Evolutionary conservation across 2,113 vertebrate genomes (phyloP).

Genomic region (Rhipidura dahli): DNA sequence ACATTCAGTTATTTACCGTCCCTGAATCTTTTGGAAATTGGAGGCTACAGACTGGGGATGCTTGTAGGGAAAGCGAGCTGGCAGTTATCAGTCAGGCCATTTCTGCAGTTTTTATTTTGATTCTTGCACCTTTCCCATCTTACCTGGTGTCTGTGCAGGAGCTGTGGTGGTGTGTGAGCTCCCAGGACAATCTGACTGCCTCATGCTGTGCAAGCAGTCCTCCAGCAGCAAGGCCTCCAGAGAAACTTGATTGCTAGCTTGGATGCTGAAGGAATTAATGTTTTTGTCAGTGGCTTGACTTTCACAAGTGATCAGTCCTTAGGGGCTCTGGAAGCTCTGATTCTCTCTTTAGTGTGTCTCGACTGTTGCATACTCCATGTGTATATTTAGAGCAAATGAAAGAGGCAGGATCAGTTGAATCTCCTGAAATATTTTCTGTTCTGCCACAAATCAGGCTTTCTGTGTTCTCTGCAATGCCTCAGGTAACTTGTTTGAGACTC

Average conservation of each 20-base stretch:
- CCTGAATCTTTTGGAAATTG: not conserved
- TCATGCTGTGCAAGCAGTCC: not conserved
- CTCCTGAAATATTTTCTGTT: not conserved
- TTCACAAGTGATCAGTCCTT: not conserved
- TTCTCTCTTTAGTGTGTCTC: not conserved
- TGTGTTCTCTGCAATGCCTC: not conserved
- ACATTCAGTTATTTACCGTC: not conserved
- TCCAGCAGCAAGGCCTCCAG: not conserved
- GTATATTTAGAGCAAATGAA: slow-evolving; percentile 6
- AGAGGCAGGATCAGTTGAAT: not conserved
- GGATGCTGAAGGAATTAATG: not conserved
- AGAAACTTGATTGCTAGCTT: not conserved
- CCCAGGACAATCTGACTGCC: not conserved
- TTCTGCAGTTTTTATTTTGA: not conserved
- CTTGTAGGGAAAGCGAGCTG: not conserved
- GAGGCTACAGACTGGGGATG: not conserved
- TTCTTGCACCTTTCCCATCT: not conserved
- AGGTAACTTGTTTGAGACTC: slow-evolving; percentile 14
- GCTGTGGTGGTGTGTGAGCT: not conserved
- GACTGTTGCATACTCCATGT: not conserved
- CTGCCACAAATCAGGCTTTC: not conserved
- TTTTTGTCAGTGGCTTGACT: slow-evolving; percentile 30
- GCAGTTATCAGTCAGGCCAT: not conserved
- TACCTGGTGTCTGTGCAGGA: not conserved
- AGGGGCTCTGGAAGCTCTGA: not conserved